Evolutionary conservation across 2,113 vertebrate genomes (phyloP), one percentile per base, ranked within the genome.

Genomic region (Mormyrus lacerda): DNA sequence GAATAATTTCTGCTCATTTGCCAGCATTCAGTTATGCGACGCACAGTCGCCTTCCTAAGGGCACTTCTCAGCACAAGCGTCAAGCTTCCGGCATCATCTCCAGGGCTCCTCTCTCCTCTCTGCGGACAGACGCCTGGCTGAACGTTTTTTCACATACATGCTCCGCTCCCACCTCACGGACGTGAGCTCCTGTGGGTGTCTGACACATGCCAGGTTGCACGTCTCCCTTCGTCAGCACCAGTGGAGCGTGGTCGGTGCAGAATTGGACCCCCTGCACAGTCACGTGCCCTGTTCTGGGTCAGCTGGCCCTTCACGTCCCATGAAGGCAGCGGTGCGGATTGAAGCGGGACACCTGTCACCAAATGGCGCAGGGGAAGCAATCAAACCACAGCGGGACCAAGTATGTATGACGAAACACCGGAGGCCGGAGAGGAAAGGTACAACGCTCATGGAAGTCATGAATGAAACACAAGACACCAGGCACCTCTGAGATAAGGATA

Each of bases 281-380:
- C 11, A 42, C 10, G 48, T 48, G 47, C 13, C 3, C 35, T 51
- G 11, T 35, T 53, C 47, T 4, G 3, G 15, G 48, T 50, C 27
- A 19, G 21, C 47, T 82, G 58, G 19, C 87, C 35, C 45, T 55
- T 50, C 65, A 69, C 7, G 17, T 48, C 10, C 42, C 35, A 31
- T 27, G n/a, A 50, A 48, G 39, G 87, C 69, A 73, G 90, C 69
- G 87, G 90, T 90, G 89, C n/a, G 87, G 53, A 69, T 48, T 73
- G 82, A 92, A 82, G 79, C 51, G 89, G 69, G 7, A 65, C 58
- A 87, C 76, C 91, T 88, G 90, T 91, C 61, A 73, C 1, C 4
- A 90, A 58, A 90, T 73, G 50, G 83, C 65, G n/a, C 82, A 88
- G 87, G 55, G 47, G 91, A 91, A 91, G 90, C 51, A 92, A 93